Evolutionary conservation across 2,113 vertebrate species (phyloP), one percentile per base, ranked within the genome.

Genomic region (Eonycteris spelaea): DNA sequence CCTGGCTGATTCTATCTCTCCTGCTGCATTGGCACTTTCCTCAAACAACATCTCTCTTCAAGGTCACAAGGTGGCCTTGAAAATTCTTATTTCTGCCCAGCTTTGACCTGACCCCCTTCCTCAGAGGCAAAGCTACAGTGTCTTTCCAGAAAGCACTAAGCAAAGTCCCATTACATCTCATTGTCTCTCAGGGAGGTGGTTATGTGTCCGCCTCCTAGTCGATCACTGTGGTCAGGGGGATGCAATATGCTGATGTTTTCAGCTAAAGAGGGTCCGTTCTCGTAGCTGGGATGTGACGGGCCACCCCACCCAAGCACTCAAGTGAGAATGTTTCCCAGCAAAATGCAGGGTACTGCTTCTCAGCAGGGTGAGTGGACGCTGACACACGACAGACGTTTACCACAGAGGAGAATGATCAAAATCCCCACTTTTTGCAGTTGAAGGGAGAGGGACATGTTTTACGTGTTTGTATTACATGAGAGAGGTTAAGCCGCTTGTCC

Each of bases 201-300:
- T 6, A 4, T 30, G 45, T 33, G 55, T 38, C 79, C 7, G 3
- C 43, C 26, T 75, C 38, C 24, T 40, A 35, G 43, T 38, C 11
- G 3, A 9, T 40, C 22, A 7, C 51, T 2, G 5, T 24, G 85
- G 14, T 33, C 0, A 18, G 1, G 5, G 65, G 19, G 12, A 5
- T 8, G 6, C 45, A 3, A 6, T 19, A 48, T 38, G 6, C 22
- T 26, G 43, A 80, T 4, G 6, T 33, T 8, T 53, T 7, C 40
- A 12, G 10, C 24, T 53, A 1, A 70, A 26, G 3, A 11, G n/a
- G 61, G 68, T 24, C 43, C 35, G 16, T 71, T 43, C 80, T 63
- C 24, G 12, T 7, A 75, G 28, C 26, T 0, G 0, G 24, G 67
- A 53, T 6, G 7, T 63, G 51, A 38, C 48, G 55, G 35, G 3